Evolutionary conservation across 1,140 invertebrate genomes (phyloP).

Genomic region (Coptotermes formosanus): DNA sequence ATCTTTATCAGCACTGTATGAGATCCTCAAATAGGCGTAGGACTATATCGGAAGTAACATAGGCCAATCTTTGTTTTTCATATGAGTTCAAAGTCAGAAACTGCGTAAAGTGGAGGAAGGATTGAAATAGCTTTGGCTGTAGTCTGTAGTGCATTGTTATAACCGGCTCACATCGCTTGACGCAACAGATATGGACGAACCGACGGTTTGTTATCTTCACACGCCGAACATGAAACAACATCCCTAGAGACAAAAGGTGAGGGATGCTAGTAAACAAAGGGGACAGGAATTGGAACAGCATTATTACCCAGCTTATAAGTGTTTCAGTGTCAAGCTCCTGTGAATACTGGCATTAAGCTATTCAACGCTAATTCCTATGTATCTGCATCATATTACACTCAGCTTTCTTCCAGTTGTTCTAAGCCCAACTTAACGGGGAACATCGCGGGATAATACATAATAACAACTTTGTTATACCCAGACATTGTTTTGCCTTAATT

Average conservation of each 20-base stretch:
- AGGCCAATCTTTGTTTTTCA: no score
- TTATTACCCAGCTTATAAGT: not conserved
- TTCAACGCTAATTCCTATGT: not conserved
- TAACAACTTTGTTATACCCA: no score
- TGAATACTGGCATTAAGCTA: not conserved
- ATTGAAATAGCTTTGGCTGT: not conserved
- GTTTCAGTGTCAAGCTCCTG: not conserved
- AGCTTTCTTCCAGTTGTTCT: no score
- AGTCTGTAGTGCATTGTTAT: not conserved
- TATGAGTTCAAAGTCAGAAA: no score
- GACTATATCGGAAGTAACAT: no score
- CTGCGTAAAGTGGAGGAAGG: not conserved
- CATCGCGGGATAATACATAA: no score
- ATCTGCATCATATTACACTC: not conserved
- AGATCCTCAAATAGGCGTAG: no score
- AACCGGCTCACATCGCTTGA: not conserved
- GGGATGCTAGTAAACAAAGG: not conserved
- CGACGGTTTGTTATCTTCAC: not conserved
- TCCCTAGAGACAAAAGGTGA: not conserved
- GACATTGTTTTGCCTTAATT: no score
- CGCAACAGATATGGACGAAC: not conserved
- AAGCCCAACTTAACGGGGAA: no score
- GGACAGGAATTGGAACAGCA: not conserved
- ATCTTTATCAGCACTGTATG: no score
- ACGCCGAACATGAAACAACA: not conserved